These are phyloP conservation scores for Plectropomus leopardus DNA, from an alignment of 2,113 vertebrate genomes.

Conservation along the genomic window DNA sequence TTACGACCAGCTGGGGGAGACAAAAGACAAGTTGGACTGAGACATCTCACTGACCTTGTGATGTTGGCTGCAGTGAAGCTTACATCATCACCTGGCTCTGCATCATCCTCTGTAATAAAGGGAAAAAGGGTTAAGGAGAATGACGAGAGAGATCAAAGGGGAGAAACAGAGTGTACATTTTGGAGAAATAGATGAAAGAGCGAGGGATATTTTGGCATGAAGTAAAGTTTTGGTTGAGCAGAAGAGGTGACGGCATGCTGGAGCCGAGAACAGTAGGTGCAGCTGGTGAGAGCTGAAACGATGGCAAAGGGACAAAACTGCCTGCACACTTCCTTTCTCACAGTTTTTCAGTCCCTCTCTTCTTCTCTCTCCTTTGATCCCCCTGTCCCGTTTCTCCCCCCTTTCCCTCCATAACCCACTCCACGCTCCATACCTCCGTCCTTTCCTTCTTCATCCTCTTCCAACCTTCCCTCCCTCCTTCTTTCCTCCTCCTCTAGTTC, in stretches of 20 bases:
- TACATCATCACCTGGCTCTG: conserved; percentile 50
- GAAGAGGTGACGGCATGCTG: conserved; percentile 9
- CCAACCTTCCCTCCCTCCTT: conserved; percentile 62
- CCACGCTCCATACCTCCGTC: conserved; percentile 50
- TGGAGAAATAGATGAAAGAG: conserved; percentile 20
- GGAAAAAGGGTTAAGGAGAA: not conserved
- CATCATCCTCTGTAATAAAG: conserved; percentile 2
- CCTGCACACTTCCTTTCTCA: conserved; percentile 67
- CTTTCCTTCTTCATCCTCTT: conserved; percentile 57
- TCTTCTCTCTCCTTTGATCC: conserved; percentile 49
- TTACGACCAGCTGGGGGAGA: conserved; percentile 68
- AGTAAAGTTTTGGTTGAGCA: not conserved
- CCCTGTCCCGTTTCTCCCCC: conserved; percentile 17
- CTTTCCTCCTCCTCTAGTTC: conserved; percentile 69
- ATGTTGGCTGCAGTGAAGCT: conserved; percentile 34
- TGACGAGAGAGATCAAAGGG: not conserved
- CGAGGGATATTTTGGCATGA: not conserved
- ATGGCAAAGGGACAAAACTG: conserved; percentile 74
- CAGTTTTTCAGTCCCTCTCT: conserved; percentile 41
- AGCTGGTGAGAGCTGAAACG: conserved; percentile 64
- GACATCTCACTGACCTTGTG: conserved; percentile 3
- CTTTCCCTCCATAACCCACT: conserved; percentile 40
- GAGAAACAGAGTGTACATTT: not conserved
- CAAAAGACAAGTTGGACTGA: conserved; percentile 33
- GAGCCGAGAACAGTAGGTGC: conserved; percentile 65